phyloP scores from a whole-genome alignment of 2,888 invertebrate genomes.

The Dione juno region DNA sequence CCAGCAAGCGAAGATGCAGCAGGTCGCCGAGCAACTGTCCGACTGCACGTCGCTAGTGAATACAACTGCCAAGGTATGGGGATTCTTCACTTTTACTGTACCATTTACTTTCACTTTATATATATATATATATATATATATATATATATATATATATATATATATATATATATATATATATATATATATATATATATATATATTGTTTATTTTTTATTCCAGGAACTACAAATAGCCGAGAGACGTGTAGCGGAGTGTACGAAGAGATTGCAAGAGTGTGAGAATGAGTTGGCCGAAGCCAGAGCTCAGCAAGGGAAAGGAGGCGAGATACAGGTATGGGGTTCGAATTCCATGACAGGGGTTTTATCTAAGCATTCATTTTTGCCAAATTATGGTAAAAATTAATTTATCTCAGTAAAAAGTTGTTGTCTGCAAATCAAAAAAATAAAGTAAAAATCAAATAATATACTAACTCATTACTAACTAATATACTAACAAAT shows the following conservation, averaged over 20 bases:
- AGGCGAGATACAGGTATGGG: conserved; percentile 23
- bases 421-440: no score
- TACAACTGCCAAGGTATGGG: conserved; percentile 62
- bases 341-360: not conserved
- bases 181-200: no score
- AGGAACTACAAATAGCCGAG: conserved; percentile 65
- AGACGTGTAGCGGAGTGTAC: conserved; percentile 58
- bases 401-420: no score
- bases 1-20: conserved; percentile 63
- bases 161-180: no score
- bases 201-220: conserved; percentile 12
- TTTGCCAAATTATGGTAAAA: no score
- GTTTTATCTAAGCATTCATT: not conserved
- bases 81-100: not conserved
- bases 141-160: no score
- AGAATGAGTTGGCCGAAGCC: conserved; percentile 61
- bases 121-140: no score
- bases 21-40: conserved; percentile 62
- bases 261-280: conserved; percentile 59
- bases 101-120: not conserved
- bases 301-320: conserved; percentile 57
- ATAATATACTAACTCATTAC: no score
- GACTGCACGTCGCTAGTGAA: conserved; percentile 62
- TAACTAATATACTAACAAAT: no score
- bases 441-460: no score